phyloP scores from a whole-genome alignment of 2,888 invertebrate genomes.

The Tridacna crocea region DNA sequence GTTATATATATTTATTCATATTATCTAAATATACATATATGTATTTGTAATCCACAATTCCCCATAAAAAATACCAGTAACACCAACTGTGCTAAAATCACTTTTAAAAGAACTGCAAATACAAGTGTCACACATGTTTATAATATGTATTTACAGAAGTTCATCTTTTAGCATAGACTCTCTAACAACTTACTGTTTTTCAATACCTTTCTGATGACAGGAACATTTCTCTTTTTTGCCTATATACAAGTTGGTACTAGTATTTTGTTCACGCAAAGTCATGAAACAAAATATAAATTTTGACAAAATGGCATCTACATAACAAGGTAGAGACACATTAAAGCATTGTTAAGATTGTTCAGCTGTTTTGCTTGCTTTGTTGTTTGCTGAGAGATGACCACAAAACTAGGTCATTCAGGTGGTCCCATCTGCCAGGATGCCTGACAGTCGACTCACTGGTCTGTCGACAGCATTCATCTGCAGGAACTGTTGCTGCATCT shows the following conservation, averaged over 20 bases:
- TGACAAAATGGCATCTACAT: background rate
- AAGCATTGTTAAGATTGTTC: conserved; percentile 5
- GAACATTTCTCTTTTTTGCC: too few relatives aligned
- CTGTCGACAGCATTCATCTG: conserved; percentile 77
- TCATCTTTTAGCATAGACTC: too few relatives aligned
- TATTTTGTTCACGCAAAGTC: too few relatives aligned
- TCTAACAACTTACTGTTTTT: too few relatives aligned
- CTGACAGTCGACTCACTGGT: conserved; percentile 74
- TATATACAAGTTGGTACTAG: too few relatives aligned
- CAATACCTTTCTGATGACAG: too few relatives aligned
- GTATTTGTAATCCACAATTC: conserved; percentile 4
- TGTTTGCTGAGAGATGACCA: background rate
- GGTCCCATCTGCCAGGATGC: conserved; percentile 73
- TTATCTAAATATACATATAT: background rate
- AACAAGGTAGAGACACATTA: background rate
- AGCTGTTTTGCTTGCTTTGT: background rate
- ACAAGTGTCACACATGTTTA: conserved; percentile 12
- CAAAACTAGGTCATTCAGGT: conserved; percentile 51
- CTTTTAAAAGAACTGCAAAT: conserved; percentile 21
- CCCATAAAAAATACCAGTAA: background rate
- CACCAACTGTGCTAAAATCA: conserved; percentile 16
- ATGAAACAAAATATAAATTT: too few relatives aligned
- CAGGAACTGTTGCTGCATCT: conserved; percentile 74
- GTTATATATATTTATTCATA: conserved; percentile 1
- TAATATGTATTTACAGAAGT: conserved; percentile 17